These are phyloP conservation scores for Dicyrtomina minuta DNA, from an alignment of 2,888 invertebrate genomes.

Conservation along the genomic window DNA sequence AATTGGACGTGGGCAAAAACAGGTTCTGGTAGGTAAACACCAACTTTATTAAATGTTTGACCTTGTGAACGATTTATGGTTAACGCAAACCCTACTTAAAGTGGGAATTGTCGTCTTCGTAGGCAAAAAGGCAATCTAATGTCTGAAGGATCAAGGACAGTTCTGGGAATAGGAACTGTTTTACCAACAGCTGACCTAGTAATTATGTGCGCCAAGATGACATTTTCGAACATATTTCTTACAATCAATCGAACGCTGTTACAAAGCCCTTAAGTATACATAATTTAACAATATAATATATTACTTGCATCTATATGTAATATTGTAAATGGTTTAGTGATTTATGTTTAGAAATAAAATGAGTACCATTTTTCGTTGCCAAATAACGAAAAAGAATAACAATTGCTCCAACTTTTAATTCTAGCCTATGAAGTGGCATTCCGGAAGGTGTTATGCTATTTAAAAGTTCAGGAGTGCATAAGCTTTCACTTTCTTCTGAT, in stretches of 20 bases:
- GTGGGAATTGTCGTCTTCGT: slow-evolving; percentile 43
- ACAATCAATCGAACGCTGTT: slow-evolving; percentile 27
- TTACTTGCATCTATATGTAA: no score
- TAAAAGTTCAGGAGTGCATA: slow-evolving; percentile 41
- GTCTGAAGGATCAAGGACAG: no score
- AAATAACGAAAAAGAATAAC: slow-evolving; percentile 43
- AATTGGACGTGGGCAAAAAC: slow-evolving; percentile 40
- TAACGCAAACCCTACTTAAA: slow-evolving; percentile 36
- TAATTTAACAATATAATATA: no score
- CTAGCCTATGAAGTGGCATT: slow-evolving; percentile 43
- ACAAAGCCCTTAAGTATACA: slow-evolving; percentile 30
- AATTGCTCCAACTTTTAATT: slow-evolving; percentile 37
- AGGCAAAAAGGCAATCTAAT: slow-evolving; percentile 32
- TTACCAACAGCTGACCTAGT: slow-evolving; percentile 24
- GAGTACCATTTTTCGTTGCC: neutral
- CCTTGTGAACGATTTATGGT: slow-evolving; percentile 42
- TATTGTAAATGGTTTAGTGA: no score
- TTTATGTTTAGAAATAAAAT: neutral
- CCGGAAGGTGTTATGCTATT: slow-evolving; percentile 43
- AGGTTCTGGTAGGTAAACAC: slow-evolving; percentile 33
- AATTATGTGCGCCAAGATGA: slow-evolving; percentile 10
- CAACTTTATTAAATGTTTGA: slow-evolving; percentile 36
- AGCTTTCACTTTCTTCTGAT: no score
- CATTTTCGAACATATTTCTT: neutral
- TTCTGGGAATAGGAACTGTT: slow-evolving; percentile 38